Evolutionary conservation across 2,888 invertebrate species (phyloP).

Genomic region (Calameuta pallipes): DNA sequence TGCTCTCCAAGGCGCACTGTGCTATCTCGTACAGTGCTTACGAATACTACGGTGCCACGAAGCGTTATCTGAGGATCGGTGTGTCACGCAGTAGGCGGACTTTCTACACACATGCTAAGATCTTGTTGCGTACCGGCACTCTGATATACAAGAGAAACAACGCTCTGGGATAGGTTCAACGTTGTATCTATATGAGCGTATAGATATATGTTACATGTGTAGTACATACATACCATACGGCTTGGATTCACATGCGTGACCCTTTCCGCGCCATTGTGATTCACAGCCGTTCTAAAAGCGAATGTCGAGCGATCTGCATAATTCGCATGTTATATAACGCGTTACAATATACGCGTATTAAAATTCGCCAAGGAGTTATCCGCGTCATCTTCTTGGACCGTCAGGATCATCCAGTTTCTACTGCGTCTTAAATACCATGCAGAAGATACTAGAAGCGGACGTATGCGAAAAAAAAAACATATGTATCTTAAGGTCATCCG

Average conservation of each 20-base stretch:
- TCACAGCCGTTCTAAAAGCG: constrained; percentile 48
- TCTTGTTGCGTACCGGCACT: constrained; percentile 21
- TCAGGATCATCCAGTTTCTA: background rate
- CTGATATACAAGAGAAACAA: background rate
- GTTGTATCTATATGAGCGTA: background rate
- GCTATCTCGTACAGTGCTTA: background rate
- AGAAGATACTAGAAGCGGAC: background rate
- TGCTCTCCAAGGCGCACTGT: background rate
- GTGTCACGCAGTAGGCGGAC: constrained; percentile 52
- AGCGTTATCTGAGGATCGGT: constrained; percentile 21
- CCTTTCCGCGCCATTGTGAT: constrained; percentile 34
- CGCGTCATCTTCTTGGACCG: background rate
- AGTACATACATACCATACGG: constrained; percentile 7
- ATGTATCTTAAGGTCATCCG: background rate
- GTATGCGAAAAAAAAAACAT: background rate
- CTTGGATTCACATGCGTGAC: constrained; percentile 42
- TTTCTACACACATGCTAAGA: constrained; percentile 43
- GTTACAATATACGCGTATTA: background rate
- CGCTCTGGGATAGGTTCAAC: constrained; percentile 18
- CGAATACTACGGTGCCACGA: background rate
- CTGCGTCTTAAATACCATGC: background rate
- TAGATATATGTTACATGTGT: constrained; percentile 3
- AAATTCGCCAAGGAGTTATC: background rate
- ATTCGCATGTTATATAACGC: constrained; percentile 51
- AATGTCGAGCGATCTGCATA: constrained; percentile 56